Conservation (phyloP, 2,113 vertebrate species). For the Macrotis lagotis region DNA sequence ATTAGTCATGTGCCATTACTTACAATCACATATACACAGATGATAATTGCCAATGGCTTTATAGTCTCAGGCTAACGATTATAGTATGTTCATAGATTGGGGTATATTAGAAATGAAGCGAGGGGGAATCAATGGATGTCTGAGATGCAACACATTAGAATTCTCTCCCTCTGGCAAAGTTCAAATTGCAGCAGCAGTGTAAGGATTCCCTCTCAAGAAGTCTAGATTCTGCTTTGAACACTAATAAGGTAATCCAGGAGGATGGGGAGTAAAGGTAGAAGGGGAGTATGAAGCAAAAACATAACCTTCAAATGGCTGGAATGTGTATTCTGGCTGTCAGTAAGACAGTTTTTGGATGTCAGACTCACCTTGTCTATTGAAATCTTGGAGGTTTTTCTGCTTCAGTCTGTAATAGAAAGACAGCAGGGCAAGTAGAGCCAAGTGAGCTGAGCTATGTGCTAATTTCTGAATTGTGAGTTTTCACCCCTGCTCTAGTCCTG, state of each 20-base stretch:
- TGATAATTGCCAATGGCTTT: not conserved
- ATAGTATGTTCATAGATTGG: not conserved
- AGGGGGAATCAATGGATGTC: not conserved
- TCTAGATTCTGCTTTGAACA: not conserved
- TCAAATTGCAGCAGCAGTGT: not conserved
- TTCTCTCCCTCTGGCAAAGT: not conserved
- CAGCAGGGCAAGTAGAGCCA: not conserved
- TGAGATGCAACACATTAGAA: not conserved
- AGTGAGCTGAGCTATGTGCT: not conserved
- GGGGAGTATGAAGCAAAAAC: not conserved
- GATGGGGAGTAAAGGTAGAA: not conserved
- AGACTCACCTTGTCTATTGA: not conserved
- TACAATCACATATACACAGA: not conserved
- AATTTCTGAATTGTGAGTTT: not conserved
- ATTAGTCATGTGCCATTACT: not conserved
- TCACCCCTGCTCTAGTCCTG: not conserved
- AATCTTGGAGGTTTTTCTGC: not conserved
- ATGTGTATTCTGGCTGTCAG: not conserved
- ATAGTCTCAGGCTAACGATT: not conserved
- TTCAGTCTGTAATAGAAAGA: not conserved
- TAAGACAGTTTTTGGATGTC: not conserved
- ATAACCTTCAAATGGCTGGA: not conserved
- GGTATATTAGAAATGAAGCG: not conserved
- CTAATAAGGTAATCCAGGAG: not conserved
- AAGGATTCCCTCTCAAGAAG: not conserved